These are phyloP conservation scores for Crotalus helleri DNA, from an alignment of 2,113 vertebrate genomes.

Conservation along the genomic window DNA sequence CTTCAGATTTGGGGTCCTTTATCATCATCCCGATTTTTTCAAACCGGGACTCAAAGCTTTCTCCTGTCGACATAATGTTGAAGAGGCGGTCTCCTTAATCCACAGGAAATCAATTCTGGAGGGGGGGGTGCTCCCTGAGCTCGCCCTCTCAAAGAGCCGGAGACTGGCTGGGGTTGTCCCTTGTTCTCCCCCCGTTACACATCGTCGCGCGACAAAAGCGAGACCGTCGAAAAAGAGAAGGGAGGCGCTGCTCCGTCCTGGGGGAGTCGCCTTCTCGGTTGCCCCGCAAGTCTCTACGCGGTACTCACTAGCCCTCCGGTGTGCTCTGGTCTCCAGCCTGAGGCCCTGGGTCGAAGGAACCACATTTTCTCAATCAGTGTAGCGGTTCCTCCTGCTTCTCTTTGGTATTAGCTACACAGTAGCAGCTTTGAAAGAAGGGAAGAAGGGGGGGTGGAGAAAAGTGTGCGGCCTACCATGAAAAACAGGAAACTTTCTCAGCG, in stretches of 20 bases:
- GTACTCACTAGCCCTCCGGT: constrained; percentile 35
- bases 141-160: constrained; percentile 38
- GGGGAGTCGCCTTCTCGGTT: not conserved
- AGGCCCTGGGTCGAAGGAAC: constrained; percentile 49
- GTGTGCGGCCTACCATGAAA: constrained; percentile 5
- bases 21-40: constrained; percentile 95
- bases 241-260: not conserved
- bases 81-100: constrained; percentile 50
- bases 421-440: constrained; percentile 12
- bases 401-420: constrained; percentile 32
- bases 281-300: constrained; percentile 11
- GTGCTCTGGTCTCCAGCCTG: constrained; percentile 48
- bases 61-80: constrained; percentile 84
- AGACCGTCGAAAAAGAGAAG: not conserved
- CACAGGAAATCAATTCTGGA: constrained; percentile 28
- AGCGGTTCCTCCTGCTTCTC: constrained; percentile 45
- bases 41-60: constrained; percentile 91
- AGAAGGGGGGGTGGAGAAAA: not conserved
- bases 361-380: constrained; percentile 52
- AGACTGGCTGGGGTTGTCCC: not conserved
- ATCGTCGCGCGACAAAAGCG: not conserved
- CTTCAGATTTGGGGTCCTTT: constrained; percentile 94
- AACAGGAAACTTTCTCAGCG: constrained; percentile 27
- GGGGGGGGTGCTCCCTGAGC: not conserved
- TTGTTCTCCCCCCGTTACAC: constrained; percentile 8